Evolutionary conservation across 92 coral and sea anemone species (phyloP), one percentile per base, ranked within the genome.

Genomic region (Siderastrea siderea): DNA sequence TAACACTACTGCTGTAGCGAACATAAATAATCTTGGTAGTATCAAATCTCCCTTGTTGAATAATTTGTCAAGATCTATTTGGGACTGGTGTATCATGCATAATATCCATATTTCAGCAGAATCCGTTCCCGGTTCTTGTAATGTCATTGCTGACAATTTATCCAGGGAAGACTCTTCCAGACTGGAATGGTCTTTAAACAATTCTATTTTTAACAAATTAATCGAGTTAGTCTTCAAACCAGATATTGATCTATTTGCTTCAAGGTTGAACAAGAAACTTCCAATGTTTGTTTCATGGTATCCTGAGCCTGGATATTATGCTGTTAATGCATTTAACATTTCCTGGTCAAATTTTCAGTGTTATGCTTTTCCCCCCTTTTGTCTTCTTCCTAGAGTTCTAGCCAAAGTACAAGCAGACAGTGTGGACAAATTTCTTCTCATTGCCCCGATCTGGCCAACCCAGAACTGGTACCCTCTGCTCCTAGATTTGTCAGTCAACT

Each of bases 311-410:
- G 85, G 89, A 16, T 92, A 90, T 1, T 13, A 47, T 45, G 96
- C 93, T 74, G 17, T 75, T 3, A 75, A 90, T 78, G 91, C 84
- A 16, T 93, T 90, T 77, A 68, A 72, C 46, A 62, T 93, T 8
- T 58, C 43, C 26, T 93, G 93, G 93, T 43, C 90, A 68, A 81
- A 86, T 78, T 47, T 60, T 52, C 82, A 58, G 54, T 77, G 72
- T 61, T 90, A 90, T 82, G 93, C 93, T 3, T 83, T 93, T 70
- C 88, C 94, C 74, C 94, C 92, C 9, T 93, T 93, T 74, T 86
- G 88, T 47, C 58, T 93, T 2, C 49, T 93, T n/a, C 50, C 93
- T 44, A 80, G 64, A 57, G 96, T 93, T n/a, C 67, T 89, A 62
- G 54, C 69, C 67, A 85, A 89, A 68, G 57, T 71, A 2, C 64